Evolutionary conservation across 2,888 invertebrate species (phyloP).

Genomic region (Lasioglossum lativentre): DNA sequence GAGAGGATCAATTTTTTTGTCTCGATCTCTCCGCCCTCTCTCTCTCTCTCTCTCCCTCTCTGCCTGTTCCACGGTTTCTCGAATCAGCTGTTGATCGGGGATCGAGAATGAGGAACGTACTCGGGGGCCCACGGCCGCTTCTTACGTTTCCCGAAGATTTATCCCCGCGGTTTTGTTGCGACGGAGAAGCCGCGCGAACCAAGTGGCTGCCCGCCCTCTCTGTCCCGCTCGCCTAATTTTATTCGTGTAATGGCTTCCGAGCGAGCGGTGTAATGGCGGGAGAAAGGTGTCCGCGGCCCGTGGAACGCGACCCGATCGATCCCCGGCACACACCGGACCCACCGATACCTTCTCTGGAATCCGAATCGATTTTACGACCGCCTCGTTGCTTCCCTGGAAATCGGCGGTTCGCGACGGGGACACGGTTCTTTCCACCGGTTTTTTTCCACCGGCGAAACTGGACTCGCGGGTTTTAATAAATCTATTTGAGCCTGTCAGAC

Average conservation of each 20-base stretch:
- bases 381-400: conserved; percentile 1
- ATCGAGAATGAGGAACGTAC: conserved; percentile 55
- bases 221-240: conserved; percentile 46
- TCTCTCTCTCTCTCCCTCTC: background rate
- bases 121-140: conserved; percentile 24
- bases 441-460: background rate
- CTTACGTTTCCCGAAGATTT: conserved; percentile 45
- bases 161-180: conserved; percentile 30
- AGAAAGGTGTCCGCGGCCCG: conserved; percentile 41
- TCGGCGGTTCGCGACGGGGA: background rate
- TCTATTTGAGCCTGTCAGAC: conserved; percentile 2
- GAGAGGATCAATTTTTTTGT: conserved; percentile 54
- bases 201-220: background rate
- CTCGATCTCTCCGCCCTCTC: background rate
- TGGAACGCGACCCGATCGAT: conserved; percentile 6
- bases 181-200: background rate
- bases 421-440: background rate
- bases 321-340: background rate
- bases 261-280: conserved; percentile 48
- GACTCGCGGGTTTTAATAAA: conserved; percentile 1
- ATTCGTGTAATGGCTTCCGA: conserved; percentile 50
- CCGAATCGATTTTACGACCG: background rate
- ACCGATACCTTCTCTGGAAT: background rate
- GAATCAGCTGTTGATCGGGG: conserved; percentile 65
- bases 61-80: background rate